Evolutionary conservation across 2,113 vertebrate genomes (phyloP), one percentile per base, ranked within the genome.

Genomic region (Sylvilagus bachmani): DNA sequence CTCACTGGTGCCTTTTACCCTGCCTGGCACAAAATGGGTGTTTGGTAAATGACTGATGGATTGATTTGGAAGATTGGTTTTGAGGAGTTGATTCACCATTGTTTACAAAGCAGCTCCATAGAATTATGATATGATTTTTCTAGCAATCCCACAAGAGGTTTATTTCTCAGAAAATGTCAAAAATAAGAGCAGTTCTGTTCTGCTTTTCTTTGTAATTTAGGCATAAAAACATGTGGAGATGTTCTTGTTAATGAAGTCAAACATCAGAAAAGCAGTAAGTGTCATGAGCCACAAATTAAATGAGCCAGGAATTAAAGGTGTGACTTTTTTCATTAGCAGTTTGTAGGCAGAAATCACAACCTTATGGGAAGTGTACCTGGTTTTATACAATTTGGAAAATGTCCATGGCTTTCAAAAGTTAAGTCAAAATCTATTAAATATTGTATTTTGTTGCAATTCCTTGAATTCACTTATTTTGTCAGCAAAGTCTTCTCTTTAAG

Each of bases 401-500:
- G 61, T 33, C 4, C 2, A 4, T 86, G 27, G 51, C 51, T 91
- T 92, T 82, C 3, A 31, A 61, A 96, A 51, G 1, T 82, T 78
- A 70, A 81, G 13, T 73, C 17, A 62, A 79, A 73, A 62, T 91
- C 17, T 58, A 67, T 64, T 62, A 36, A 24, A 29, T 71, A 49
- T 69, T 49, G 0, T n/a, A 17, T 67, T 64, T 80, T 87, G 62
- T 77, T 44, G 27, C 49, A 51, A 0, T 95, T 94, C 69, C 33
- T 64, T 82, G 10, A 73, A 53, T 96, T 84, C 64, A 95, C 55
- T 44, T 17, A 44, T 93, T 96, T 97, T 90, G 84, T 88, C 92
- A 86, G 27, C 64, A 91, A 90, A 96, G 69, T 95, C 75, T 95
- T 10, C 95, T 71, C 97, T 93, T 91, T 95, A 61, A 94, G 69